Evolutionary conservation across 2,888 invertebrate genomes (phyloP).

Genomic region (Alloscopus bannaensis): DNA sequence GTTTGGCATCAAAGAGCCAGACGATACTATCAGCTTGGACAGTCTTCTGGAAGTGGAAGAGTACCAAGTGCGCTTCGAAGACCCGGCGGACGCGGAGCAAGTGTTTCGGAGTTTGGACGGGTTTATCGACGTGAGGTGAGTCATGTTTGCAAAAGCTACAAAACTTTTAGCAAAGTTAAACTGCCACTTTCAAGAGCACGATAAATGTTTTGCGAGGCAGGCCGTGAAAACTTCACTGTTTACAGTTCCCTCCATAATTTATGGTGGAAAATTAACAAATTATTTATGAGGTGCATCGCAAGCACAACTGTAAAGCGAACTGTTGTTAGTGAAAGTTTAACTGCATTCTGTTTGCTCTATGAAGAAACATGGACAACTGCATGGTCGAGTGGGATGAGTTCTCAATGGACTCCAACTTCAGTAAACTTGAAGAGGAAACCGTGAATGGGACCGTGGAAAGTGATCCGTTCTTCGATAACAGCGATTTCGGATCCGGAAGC

Average conservation of each 20-base stretch:
- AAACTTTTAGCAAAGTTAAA: too few relatives aligned
- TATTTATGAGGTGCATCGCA: too few relatives aligned
- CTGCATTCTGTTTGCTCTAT: neutral
- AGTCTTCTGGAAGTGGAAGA: constrained; percentile 69
- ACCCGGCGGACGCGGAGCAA: constrained; percentile 61
- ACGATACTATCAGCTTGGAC: constrained; percentile 69
- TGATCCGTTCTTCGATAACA: constrained; percentile 35
- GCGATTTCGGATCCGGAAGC: constrained; percentile 23
- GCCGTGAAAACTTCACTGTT: too few relatives aligned
- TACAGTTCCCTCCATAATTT: too few relatives aligned
- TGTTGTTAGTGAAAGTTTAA: too few relatives aligned
- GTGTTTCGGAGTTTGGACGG: constrained; percentile 70
- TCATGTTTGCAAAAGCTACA: too few relatives aligned
- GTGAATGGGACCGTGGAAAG: constrained; percentile 13
- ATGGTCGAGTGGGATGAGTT: constrained; percentile 72
- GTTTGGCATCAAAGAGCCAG: constrained; percentile 63
- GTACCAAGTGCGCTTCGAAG: constrained; percentile 63
- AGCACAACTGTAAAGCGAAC: too few relatives aligned
- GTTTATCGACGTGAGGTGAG: constrained; percentile 66
- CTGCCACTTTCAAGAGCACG: too few relatives aligned
- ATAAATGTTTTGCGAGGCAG: too few relatives aligned
- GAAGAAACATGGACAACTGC: constrained; percentile 70
- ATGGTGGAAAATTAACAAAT: neutral
- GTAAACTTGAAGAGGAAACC: constrained; percentile 33
- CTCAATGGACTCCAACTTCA: constrained; percentile 62